Conservation (phyloP, 2,888 invertebrate genomes). For the Stenurella melanura region DNA sequence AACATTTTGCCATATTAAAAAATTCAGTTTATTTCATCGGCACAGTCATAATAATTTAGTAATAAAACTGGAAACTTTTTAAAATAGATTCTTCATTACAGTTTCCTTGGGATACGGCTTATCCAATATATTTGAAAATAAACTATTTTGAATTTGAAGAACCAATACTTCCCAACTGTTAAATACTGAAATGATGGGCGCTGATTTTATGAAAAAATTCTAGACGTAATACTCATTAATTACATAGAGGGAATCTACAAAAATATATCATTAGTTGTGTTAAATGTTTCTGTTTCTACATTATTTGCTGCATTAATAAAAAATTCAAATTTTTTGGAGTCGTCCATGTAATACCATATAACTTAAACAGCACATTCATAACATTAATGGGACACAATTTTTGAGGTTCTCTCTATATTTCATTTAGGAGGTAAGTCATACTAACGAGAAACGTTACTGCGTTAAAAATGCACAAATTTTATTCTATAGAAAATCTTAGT, state of each 20-base stretch:
- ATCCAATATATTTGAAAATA: too few species aligned
- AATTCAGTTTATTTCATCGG: too few species aligned
- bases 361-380: background rate
- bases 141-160: too few species aligned
- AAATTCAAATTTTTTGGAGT: too few species aligned
- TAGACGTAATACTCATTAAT: background rate
- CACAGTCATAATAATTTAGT: too few species aligned
- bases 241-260: background rate
- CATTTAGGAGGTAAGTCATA: background rate
- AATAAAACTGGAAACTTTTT: too few species aligned
- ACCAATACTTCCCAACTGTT: background rate
- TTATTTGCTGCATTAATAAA: too few species aligned
- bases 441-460: background rate
- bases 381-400: background rate
- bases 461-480: background rate
- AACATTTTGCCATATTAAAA: too few species aligned
- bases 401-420: background rate
- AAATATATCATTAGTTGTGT: background rate
- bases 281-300: too few species aligned
- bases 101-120: too few species aligned
- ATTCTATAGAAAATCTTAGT: background rate
- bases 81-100: too few species aligned
- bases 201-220: background rate
- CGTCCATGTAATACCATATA: too few species aligned
- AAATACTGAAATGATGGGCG: background rate